These are phyloP conservation scores for Papilio protenor DNA, from an alignment of 2,888 invertebrate genomes.

Conservation along the genomic window DNA sequence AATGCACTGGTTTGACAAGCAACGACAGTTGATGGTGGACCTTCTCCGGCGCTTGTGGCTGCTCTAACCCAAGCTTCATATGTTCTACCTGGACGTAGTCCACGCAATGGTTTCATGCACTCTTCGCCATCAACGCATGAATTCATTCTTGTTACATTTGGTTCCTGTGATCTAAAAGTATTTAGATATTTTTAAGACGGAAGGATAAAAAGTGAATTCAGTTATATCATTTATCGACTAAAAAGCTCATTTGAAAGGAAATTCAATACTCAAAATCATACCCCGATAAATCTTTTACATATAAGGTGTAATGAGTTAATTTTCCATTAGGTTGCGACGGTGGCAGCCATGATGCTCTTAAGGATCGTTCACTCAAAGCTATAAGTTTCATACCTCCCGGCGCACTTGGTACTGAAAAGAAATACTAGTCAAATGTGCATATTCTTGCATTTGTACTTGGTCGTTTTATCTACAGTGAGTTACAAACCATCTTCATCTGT, in stretches of 20 bases:
- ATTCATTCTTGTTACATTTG: constrained; percentile 72
- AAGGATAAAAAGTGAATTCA: too few relatives aligned
- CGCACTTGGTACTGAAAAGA: constrained; percentile 89
- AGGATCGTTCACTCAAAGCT: constrained; percentile 90
- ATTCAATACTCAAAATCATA: constrained; percentile 57
- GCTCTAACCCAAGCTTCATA: constrained; percentile 96
- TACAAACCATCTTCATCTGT: constrained; percentile 92
- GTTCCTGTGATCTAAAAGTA: constrained; percentile 69
- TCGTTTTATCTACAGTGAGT: not conserved
- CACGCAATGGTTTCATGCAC: constrained; percentile 86
- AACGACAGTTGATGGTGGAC: constrained; percentile 74
- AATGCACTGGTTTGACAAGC: constrained; percentile 78
- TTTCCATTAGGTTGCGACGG: constrained; percentile 92
- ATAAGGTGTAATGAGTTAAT: constrained; percentile 92
- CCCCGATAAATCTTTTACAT: constrained; percentile 88
- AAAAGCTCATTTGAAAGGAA: not conserved
- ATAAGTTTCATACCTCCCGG: constrained; percentile 94
- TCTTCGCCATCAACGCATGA: constrained; percentile 74
- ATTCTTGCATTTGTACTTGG: not conserved
- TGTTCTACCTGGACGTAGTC: constrained; percentile 88
- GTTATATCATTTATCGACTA: too few relatives aligned
- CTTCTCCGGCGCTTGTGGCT: constrained; percentile 90
- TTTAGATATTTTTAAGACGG: not conserved
- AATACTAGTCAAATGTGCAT: not conserved
- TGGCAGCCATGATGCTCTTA: constrained; percentile 93